A percentile compares a stretch with the other conserved stretches of the same genome.
These are phyloP conservation scores for Diaphora mendica DNA, from an alignment of 2,888 invertebrate species.

Conservation along the genomic window DNA sequence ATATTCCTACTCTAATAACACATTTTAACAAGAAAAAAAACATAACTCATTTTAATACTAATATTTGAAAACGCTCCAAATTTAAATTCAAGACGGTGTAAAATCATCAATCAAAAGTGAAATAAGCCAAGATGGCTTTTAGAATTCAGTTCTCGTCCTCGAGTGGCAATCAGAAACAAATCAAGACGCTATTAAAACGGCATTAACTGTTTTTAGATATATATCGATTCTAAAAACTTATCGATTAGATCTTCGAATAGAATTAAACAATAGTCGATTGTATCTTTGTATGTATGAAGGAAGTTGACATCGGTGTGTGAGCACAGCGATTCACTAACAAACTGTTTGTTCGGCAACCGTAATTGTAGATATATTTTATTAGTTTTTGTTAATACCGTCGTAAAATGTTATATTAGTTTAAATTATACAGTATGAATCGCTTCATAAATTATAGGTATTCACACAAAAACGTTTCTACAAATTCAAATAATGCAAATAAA, in stretches of 20 bases:
- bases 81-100: conserved; percentile 56
- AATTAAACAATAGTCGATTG: conserved; percentile 67
- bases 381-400: not conserved
- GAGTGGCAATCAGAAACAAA: conserved; percentile 78
- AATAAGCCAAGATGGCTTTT: conserved; percentile 59
- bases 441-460: not conserved
- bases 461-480: not conserved
- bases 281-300: conserved; percentile 53
- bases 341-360: conserved; percentile 43
- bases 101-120: conserved; percentile 69
- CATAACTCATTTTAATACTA: conserved; percentile 30
- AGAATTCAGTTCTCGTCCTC: conserved; percentile 65
- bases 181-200: conserved; percentile 79
- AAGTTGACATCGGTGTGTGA: conserved; percentile 45
- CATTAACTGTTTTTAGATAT: conserved; percentile 74
- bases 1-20: conserved; percentile 26
- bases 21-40: conserved; percentile 19
- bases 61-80: conserved; percentile 51
- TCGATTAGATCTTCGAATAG: conserved; percentile 72
- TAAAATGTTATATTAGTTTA: not conserved
- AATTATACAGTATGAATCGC: not conserved
- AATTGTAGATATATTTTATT: conserved; percentile 29
- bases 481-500: not conserved
- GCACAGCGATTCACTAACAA: conserved; percentile 25
- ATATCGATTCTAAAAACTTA: conserved; percentile 73